Evolutionary conservation across 2,888 invertebrate genomes (phyloP).

Genomic region (Pheosia tremula): DNA sequence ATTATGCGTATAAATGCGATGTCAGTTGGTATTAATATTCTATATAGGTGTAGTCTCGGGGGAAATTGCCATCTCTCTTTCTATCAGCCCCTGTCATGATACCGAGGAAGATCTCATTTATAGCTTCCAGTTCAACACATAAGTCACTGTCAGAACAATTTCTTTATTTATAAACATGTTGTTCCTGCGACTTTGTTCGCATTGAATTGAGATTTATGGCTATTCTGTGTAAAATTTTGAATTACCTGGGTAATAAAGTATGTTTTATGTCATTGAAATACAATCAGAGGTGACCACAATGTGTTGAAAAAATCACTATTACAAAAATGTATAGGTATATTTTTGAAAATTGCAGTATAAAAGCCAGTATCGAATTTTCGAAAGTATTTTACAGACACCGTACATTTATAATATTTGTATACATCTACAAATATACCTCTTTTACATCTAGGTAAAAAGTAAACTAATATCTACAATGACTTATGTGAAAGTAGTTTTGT

Average conservation of each 20-base stretch:
- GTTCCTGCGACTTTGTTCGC: not conserved
- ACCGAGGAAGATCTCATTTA: constrained; percentile 59
- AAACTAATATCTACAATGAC: not conserved
- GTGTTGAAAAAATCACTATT: too few species aligned
- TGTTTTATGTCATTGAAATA: not conserved
- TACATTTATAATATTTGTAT: not conserved
- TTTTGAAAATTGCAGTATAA: too few species aligned
- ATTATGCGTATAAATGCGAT: too few species aligned
- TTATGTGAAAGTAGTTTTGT: not conserved
- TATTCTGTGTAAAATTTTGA: not conserved
- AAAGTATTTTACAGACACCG: too few species aligned
- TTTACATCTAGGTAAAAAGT: not conserved
- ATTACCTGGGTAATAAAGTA: not conserved
- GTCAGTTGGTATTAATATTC: constrained; percentile 27
- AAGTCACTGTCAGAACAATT: constrained; percentile 23
- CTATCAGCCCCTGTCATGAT: constrained; percentile 58
- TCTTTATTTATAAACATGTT: not conserved
- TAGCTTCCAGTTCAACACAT: constrained; percentile 43
- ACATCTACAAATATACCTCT: not conserved
- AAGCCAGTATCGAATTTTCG: too few species aligned
- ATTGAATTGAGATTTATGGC: not conserved
- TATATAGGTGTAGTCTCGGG: constrained; percentile 43
- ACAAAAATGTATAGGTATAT: too few species aligned
- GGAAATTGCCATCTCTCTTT: constrained; percentile 57
- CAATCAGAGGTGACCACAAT: too few species aligned